These are phyloP conservation scores for Pollenia labialis DNA, from an alignment of 2,888 invertebrate species.

Conservation along the genomic window DNA sequence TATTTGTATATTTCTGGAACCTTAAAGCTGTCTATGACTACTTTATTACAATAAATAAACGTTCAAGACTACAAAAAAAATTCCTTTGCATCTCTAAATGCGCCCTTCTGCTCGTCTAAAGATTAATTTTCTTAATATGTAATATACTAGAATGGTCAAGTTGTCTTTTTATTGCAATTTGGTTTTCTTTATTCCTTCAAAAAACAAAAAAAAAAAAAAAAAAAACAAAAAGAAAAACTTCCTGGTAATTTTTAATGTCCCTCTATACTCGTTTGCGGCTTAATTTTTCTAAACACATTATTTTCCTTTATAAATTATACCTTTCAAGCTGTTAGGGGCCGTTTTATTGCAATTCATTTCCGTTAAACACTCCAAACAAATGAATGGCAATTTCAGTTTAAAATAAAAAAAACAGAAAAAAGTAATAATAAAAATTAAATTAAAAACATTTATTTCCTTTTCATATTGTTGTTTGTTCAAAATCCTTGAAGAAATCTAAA, in stretches of 20 bases:
- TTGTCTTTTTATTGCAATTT: no score
- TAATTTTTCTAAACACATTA: not conserved
- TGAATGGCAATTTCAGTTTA: conserved; percentile 29
- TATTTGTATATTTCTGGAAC: no score
- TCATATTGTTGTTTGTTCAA: conserved; percentile 3
- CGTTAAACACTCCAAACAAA: not conserved
- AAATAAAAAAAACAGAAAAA: not conserved
- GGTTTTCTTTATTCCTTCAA: no score
- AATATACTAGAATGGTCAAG: no score
- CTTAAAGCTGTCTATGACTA: no score
- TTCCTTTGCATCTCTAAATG: no score
- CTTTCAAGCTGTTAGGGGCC: not conserved
- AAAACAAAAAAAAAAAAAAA: no score
- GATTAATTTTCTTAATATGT: no score
- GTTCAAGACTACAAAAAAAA: no score
- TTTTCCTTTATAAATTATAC: not conserved
- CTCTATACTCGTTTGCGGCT: not conserved
- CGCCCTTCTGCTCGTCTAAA: no score
- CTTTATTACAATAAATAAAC: no score
- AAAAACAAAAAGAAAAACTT: no score
- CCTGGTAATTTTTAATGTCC: not conserved
- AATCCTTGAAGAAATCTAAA: conserved; percentile 18
- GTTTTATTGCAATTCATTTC: conserved; percentile 33
- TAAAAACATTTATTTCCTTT: conserved; percentile 49
- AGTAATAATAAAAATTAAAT: conserved; percentile 16